Base-by-base conservation (phyloP, 92 coral and sea anemone genomes). In the Zoanthus gigantus region DNA sequence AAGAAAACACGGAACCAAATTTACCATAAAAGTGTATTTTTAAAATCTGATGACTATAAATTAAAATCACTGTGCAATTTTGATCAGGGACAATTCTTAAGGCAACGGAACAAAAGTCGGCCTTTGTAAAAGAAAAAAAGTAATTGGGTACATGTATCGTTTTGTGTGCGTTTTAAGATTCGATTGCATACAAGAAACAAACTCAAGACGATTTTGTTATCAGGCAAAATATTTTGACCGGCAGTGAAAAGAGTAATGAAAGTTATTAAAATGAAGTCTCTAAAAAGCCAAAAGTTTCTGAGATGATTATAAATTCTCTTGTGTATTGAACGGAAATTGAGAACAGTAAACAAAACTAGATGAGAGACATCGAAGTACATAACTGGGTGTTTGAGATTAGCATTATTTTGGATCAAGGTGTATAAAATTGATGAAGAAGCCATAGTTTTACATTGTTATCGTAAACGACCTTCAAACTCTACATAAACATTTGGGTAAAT, bases 1-100 rank as follows among this genome's bases (percentile, higher is more conserved):
- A 81, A 10, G 83, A 50, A 50, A 81, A 45, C 60, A 65, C 46
- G 45, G 23, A 66, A 81, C 46, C 48, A 81, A 81, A 65, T 5
- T 10, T 13, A 14, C 50, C 44, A 16, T 10, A 2, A 81, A 18
- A 9, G 66, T 67, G 54, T 32, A 67, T 29, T 28, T 15, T 50
- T 50, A 50, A 50, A 45, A 42, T 79, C 17, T 9, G 14, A 1
- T 69, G 71, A n/a, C 44, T 67, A 46, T 30, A 30, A 11, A 17
- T 14, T 6, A 34, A 69, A 23, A 61, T 79, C 17, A 9, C 9
- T 7, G 34, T 53, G 67, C 66, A 77, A 30, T 53, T 52, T 77
- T 31, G n/a, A 13, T 34, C 82, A 14, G 60, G 32, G 37, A 17
- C 61, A 47, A 17, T 30, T 48, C 69, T 63, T 15, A 63, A 16